Conservation (phyloP, 92 coral and sea anemone genomes). For the Plumapathes pennacea region DNA sequence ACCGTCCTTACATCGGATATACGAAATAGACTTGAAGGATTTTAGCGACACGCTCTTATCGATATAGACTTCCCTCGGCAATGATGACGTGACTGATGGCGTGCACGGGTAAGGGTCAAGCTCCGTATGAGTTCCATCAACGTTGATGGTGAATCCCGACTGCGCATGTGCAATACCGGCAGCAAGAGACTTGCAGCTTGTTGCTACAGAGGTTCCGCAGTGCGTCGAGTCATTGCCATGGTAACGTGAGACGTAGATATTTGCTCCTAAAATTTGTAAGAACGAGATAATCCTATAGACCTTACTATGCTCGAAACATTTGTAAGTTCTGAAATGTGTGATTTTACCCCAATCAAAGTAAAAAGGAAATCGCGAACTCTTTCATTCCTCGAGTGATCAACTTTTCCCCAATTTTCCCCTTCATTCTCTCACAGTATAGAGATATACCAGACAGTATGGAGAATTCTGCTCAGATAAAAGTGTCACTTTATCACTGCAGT, state of each 20-base stretch:
- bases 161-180: conserved; percentile 17
- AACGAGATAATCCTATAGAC: too few species aligned
- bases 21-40: neutral
- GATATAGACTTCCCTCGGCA: conserved; percentile 4
- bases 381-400: too few species aligned
- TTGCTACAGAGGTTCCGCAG: neutral
- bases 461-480: too few species aligned
- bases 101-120: conserved; percentile 26
- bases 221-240: conserved; percentile 2
- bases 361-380: too few species aligned
- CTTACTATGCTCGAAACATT: too few species aligned
- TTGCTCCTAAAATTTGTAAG: too few species aligned
- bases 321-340: too few species aligned
- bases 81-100: conserved; percentile 3
- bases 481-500: too few species aligned
- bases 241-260: conserved; percentile 14
- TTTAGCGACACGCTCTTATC: conserved; percentile 3
- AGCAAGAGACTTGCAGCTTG: conserved; percentile 7
- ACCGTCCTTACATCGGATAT: neutral
- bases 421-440: too few species aligned
- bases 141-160: conserved; percentile 14
- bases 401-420: too few species aligned
- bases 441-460: too few species aligned
- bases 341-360: too few species aligned
- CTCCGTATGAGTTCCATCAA: conserved; percentile 22